Base-by-base conservation (phyloP, 2,113 vertebrate genomes). In the Gila orcuttii region DNA sequence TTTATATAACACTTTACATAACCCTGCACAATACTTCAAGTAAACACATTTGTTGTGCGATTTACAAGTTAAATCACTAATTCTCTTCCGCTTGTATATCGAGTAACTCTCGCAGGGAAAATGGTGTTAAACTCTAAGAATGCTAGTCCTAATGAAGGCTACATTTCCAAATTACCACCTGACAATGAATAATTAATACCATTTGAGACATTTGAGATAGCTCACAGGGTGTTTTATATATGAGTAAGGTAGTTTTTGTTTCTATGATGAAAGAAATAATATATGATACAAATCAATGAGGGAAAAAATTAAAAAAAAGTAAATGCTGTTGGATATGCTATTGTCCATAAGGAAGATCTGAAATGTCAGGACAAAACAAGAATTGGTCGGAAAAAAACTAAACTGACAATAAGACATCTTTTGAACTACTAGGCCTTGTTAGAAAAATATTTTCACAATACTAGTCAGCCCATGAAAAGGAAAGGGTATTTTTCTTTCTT, bases 1-100 rank as follows among this genome's bases (percentile, higher is more conserved):
- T 88, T 86, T 84, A 81, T 84, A 76, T 80, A 86, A 86, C 68
- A 25, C 60, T 60, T 88, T 84, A 88, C 69, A 69, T 79, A 84
- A 86, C 76, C 76, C 15, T 23, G 39, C 42, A 71, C 80, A 78
- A 33, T 39, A 52, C 85, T 84, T 86, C 13, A 45, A 74, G 59
- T 62, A 88, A 84, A 80, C 76, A 84, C 66, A 66, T 84, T 83
- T 59, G 66, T 84, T 83, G 64, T 79, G 80, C 55, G 57, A 84
- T 80, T 80, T 66, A 59, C 79, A 86, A 86, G 80, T 83, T 57
- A 79, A 84, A 68, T 68, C 47, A 60, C 57, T 74, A 83, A 83
- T 86, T 78, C 75, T 62, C 68, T 42, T 68, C 64, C 62, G 21
- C 83, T 66, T 86, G 11, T 6, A 42, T 23, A 55, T 73, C 50